These are phyloP conservation scores for Beroe forskalii DNA, from an alignment of 37 sponge, comb jelly and placozoan species.

Conservation along the genomic window DNA sequence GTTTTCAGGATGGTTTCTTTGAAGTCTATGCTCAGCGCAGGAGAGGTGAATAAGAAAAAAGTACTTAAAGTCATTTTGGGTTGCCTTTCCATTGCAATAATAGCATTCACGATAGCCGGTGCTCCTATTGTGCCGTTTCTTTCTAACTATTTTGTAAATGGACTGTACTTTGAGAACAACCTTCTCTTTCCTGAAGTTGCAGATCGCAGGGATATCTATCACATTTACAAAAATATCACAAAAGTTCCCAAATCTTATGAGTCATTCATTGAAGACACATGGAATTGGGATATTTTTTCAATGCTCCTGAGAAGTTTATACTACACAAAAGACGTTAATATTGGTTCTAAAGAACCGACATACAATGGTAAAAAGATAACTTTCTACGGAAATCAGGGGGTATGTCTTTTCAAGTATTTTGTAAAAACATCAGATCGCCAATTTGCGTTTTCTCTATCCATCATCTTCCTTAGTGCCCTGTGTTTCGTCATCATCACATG, in stretches of 20 bases:
- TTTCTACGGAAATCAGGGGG: constrained; percentile 57
- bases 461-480: not conserved
- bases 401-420: constrained; percentile 53
- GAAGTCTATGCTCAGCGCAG: not conserved
- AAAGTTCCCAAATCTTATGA: no score
- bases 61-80: not conserved
- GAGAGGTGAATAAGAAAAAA: not conserved
- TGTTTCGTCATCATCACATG: constrained; percentile 21
- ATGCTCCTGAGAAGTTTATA: no score
- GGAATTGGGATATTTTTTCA: no score
- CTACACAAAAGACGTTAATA: no score
- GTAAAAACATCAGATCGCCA: constrained; percentile 12
- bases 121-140: not conserved
- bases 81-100: not conserved
- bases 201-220: not conserved
- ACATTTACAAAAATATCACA: not conserved
- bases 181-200: not conserved
- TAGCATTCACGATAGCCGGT: not conserved
- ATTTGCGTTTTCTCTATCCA: not conserved
- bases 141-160: constrained; percentile 41
- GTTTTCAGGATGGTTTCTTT: constrained; percentile 25
- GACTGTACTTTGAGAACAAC: not conserved
- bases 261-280: no score
- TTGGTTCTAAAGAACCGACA: no score
- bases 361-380: not conserved